A percentile compares a stretch with the other conserved stretches of the same genome.
phyloP scores from a whole-genome alignment of 2,888 invertebrate species.

The Girardia tigrina region DNA sequence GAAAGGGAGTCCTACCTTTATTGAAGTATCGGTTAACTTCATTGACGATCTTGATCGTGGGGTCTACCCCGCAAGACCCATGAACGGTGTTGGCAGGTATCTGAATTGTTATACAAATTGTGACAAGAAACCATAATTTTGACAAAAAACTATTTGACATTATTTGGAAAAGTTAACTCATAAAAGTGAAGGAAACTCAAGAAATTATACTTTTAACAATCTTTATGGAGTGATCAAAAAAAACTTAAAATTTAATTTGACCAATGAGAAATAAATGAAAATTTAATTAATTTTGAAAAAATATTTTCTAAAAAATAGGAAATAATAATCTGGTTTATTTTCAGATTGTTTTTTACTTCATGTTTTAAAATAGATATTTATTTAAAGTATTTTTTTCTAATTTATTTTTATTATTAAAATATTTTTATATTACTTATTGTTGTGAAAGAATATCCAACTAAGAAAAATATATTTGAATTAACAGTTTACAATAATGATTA shows the following conservation, averaged over 20 bases:
- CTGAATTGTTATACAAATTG: background rate
- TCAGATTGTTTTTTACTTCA: background rate
- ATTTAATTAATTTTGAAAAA: background rate
- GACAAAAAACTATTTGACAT: background rate
- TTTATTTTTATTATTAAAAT: too few species aligned
- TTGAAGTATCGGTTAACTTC: background rate
- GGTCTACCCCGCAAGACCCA: background rate
- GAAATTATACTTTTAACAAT: background rate
- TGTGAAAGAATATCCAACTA: too few species aligned
- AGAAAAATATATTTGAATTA: too few species aligned
- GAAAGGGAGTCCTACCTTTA: too few species aligned
- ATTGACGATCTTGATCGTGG: background rate
- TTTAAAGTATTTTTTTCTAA: too few species aligned
- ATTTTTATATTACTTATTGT: too few species aligned
- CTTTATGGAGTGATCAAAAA: background rate
- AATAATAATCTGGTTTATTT: background rate
- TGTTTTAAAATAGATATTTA: too few species aligned
- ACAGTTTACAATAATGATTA: too few species aligned
- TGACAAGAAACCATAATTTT: background rate
- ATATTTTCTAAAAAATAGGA: background rate
- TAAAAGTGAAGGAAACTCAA: background rate
- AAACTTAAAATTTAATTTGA: background rate
- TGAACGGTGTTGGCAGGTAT: background rate
- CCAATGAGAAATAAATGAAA: background rate
- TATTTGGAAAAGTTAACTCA: background rate